Evolutionary conservation across 2,888 invertebrate genomes (phyloP).

Genomic region (Labia minor): DNA sequence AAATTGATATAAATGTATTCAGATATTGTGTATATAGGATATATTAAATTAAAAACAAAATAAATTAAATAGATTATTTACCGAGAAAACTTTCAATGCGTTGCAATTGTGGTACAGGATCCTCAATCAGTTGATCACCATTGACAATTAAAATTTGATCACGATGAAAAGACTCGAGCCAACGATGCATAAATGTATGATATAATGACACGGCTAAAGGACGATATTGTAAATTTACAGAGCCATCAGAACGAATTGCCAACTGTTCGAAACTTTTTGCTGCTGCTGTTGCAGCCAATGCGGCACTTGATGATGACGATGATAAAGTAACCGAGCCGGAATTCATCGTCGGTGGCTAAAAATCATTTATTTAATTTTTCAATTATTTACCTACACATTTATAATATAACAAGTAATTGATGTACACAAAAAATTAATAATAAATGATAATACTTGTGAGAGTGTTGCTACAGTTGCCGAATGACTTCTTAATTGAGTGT

Average conservation of each 20-base stretch:
- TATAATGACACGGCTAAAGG: constrained; percentile 84
- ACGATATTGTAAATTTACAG: constrained; percentile 70
- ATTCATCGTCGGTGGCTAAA: no score
- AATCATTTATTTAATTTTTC: not conserved
- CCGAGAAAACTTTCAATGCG: constrained; percentile 81
- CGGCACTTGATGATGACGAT: constrained; percentile 32
- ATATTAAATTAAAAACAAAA: no score
- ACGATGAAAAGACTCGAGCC: constrained; percentile 82
- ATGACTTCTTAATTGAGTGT: constrained; percentile 80
- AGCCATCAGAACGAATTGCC: constrained; percentile 67
- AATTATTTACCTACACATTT: not conserved
- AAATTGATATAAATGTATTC: no score
- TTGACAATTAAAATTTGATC: constrained; percentile 88
- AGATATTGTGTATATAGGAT: no score
- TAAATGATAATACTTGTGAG: constrained; percentile 32
- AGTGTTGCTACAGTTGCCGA: constrained; percentile 61
- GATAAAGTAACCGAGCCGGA: no score
- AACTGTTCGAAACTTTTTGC: constrained; percentile 66
- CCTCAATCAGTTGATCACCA: constrained; percentile 81
- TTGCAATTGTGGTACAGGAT: constrained; percentile 77
- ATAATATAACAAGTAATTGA: no score
- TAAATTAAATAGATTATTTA: not conserved
- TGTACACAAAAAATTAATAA: no score
- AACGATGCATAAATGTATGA: constrained; percentile 76
- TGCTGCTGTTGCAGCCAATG: constrained; percentile 35